These are phyloP conservation scores for Megaceryle torquata DNA, from an alignment of 2,113 vertebrate genomes.

Conservation along the genomic window DNA sequence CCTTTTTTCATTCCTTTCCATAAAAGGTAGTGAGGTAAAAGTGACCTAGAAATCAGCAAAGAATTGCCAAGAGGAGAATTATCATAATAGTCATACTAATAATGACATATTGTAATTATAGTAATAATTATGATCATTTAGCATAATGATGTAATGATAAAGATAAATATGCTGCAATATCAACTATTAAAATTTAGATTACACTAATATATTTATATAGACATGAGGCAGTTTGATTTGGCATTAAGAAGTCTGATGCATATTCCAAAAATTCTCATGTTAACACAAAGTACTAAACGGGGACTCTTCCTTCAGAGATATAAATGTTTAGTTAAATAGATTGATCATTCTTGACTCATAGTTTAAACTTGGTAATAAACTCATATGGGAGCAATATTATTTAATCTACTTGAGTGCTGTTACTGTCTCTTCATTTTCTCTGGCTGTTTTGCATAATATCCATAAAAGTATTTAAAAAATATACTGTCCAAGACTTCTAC, in stretches of 20 bases:
- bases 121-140: not conserved
- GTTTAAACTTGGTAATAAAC: not conserved
- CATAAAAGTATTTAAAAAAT: not conserved
- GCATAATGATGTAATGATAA: not conserved
- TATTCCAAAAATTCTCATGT: not conserved
- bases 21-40: not conserved
- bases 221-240: not conserved
- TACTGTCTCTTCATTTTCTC: not conserved
- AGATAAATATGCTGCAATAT: not conserved
- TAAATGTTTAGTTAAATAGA: not conserved
- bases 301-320: not conserved
- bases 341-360: not conserved
- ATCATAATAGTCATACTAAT: too few species aligned
- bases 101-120: too few species aligned
- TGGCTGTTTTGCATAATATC: not conserved
- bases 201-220: not conserved
- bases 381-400: not conserved
- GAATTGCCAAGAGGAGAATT: not conserved
- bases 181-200: not conserved
- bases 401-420: not conserved
- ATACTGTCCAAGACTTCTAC: not conserved
- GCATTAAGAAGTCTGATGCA: not conserved
- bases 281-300: not conserved
- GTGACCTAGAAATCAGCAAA: not conserved
- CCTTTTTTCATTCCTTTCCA: not conserved